phyloP scores from a whole-genome alignment of 2,113 vertebrate genomes.

The Terrapene triunguis region DNA sequence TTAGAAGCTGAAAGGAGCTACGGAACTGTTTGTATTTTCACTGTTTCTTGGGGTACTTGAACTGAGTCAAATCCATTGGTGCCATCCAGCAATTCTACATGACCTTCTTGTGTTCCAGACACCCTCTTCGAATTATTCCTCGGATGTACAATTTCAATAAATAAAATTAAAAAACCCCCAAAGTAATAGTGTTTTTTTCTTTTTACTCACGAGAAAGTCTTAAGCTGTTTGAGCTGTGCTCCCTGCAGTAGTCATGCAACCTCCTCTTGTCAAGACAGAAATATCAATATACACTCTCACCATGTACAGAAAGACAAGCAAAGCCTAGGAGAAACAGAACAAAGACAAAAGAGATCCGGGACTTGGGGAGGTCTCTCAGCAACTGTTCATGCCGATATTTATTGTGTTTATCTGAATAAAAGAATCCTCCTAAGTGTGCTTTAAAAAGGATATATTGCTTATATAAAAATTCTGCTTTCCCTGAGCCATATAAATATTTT shows the following conservation, averaged over 20 bases:
- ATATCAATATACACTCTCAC: constrained; percentile 49
- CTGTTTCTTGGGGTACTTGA: neutral
- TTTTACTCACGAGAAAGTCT: neutral
- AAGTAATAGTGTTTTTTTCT: neutral
- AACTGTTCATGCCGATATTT: constrained; percentile 55
- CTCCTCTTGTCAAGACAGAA: constrained; percentile 43
- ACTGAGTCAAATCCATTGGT: neutral
- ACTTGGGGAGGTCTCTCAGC: constrained; percentile 15
- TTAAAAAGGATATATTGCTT: constrained; percentile 29
- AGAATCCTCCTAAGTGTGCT: neutral
- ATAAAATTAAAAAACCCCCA: neutral
- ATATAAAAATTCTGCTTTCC: constrained; percentile 12
- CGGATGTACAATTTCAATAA: constrained; percentile 6
- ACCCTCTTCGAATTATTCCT: neutral
- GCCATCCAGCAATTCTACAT: neutral
- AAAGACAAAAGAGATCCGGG: neutral
- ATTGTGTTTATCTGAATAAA: constrained; percentile 62
- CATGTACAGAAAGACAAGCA: constrained; percentile 45
- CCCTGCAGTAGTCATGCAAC: neutral
- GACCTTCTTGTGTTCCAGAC: neutral
- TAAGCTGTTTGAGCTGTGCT: constrained; percentile 40
- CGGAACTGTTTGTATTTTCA: neutral
- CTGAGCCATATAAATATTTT: neutral
- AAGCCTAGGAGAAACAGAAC: constrained; percentile 27
- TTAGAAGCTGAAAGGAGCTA: neutral